Base-by-base conservation (phyloP, 2,888 invertebrate species). In the Liodrosophila aerea region DNA sequence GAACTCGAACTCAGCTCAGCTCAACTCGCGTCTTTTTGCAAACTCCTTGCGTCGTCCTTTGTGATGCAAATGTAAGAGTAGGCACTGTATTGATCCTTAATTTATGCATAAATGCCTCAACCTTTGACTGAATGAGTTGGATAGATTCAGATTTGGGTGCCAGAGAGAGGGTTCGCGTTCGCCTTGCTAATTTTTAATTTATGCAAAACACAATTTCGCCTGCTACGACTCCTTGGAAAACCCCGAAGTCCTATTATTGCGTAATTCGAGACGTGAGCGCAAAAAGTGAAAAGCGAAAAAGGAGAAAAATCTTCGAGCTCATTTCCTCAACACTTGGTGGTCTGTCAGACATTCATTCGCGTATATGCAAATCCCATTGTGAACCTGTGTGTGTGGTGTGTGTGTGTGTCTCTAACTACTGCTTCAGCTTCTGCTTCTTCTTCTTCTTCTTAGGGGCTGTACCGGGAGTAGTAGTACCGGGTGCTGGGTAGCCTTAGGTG, bases 51-150 rank as follows among this genome's bases (percentile, higher is more conserved):
- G 69, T 66, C 22, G 34, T 50, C 65, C 61, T 66, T 81, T 68
- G 71, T 81, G 45, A 86, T 84, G 81, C 80, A 85, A 83, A 85
- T 84, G 37, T 52, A 46, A 50, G 53, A n/a, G 37, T 36, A 29
- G 53, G 40, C 50, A 31, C 47, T 34, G 84, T 81, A 89, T 89
- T 88, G 89, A 89, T 89, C 88, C 85, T 87, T 89, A 89, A 89
- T 89, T 89, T 89, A 89, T 89, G 88, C 89, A 89, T 73, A 85
- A 87, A 87, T 82, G 82, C 74, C 69, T 82, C 80, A n/a, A 88
- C 86, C 88, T 87, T 76, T 76, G 81, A 68, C 64, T 74, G 69
- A 57, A 51, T 51, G 56, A 49, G 15, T 31, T 47, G 34, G 57
- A 31, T 54, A 4, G 22, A 22, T 22, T 34, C 22, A 40, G 18